Base-by-base conservation (phyloP, 2,113 vertebrate genomes). In the Origma solitaria region DNA sequence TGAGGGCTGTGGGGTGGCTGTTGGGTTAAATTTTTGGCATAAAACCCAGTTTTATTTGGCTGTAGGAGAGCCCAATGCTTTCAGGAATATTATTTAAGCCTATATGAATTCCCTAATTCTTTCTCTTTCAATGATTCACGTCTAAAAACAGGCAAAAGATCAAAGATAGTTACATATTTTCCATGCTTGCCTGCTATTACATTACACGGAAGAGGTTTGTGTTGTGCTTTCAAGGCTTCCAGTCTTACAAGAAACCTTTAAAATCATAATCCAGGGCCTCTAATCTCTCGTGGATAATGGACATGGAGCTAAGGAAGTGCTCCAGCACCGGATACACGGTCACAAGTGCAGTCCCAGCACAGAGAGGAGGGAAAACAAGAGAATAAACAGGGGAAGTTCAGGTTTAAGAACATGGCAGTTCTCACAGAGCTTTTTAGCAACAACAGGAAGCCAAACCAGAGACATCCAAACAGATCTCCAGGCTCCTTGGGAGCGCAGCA, bases 251-350 rank as follows among this genome's bases (percentile, higher is more conserved):
- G 49, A 60, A 75, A 69, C 12, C 37, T 57, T 65, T 27, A 40
- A 25, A 88, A 33, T 25, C 15, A 35, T 11, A 24, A 71, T 4
- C 27, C 50, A 60, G n/a, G 37, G 28, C 19, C 65, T 69, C 24
- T 57, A 8, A 37, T 35, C 40, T 40, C 27, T 15, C 3, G 2
- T 15, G 40, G 78, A 24, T 25, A 60, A 54, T 0, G 13, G 28
- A 7, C 50, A 30, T 0, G 22, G 11, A 73, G 62, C 45, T 45
- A 38, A 35, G 50, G 58, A 54, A 69, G n/a, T 2, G 65, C 58
- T 77, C 51, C 38, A 24, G 62, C 31, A 31, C 13, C 0, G 0
- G 28, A 37, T 3, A 53, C 13, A 9, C 0, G 0, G 33, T 18
- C 60, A 71, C 27, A 40, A 49, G 10, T 4, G 23, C 42, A 50